Conservation (phyloP, 2,113 vertebrate species). For the Pholis gunnellus region DNA sequence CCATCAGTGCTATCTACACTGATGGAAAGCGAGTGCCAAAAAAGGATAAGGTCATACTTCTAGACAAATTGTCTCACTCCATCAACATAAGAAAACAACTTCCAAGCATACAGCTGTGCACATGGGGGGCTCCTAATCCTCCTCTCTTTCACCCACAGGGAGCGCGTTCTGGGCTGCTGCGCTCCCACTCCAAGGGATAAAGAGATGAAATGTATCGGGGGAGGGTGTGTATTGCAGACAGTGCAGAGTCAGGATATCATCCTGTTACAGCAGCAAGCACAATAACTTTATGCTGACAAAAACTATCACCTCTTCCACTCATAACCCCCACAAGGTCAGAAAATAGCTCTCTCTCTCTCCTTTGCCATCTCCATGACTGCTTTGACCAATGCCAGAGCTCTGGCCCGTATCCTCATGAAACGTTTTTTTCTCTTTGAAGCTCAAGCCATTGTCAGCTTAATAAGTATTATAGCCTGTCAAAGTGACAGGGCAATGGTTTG, state of each 20-base stretch:
- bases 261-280: conserved; percentile 72
- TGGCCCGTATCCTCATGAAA: conserved; percentile 48
- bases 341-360: conserved; percentile 48
- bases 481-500: conserved; percentile 55
- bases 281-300: conserved; percentile 81
- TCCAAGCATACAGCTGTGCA: conserved; percentile 27
- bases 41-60: conserved; percentile 54
- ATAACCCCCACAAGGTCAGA: conserved; percentile 69
- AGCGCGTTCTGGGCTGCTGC: conserved; percentile 47
- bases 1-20: conserved; percentile 46
- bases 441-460: conserved; percentile 74
- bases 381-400: conserved; percentile 54
- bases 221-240: conserved; percentile 65
- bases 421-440: conserved; percentile 45
- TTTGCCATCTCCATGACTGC: conserved; percentile 55
- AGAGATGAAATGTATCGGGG: conserved; percentile 62
- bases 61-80: conserved; percentile 59
- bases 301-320: conserved; percentile 67
- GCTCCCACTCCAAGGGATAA: conserved; percentile 62
- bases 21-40: conserved; percentile 42
- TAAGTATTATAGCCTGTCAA: conserved; percentile 71
- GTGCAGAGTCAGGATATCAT: conserved; percentile 79
- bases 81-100: conserved; percentile 57
- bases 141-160: conserved; percentile 36
- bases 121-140: conserved; percentile 43